Base-by-base conservation (phyloP, 2,113 vertebrate species). In the Pollimyrus isidori region DNA sequence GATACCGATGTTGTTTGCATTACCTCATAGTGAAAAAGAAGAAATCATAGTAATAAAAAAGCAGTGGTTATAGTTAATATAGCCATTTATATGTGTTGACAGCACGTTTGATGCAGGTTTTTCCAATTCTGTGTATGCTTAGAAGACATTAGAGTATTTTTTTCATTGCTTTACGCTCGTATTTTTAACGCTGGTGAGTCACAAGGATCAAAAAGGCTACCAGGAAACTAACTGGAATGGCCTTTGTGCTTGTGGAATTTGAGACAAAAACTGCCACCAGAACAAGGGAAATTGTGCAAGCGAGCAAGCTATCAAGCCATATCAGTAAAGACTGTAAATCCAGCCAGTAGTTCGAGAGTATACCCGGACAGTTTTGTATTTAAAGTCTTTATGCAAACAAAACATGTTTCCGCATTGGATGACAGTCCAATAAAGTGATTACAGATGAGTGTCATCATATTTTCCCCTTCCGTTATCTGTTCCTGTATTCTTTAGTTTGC, bases 191-290 rank as follows among this genome's bases (percentile, higher is more conserved):
- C 39, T 48, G 42, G 56, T 89, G 82, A 58, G 19, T 84, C 85
- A 46, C 46, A 65, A 4, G 42, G 17, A 76, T 48, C 23, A 21
- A 30, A 45, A 62, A 26, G 49, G 6, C 62, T 30, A 65, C 56
- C 58, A 88, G 58, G 45, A 73, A 80, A 52, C 69, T 82, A 73
- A 53, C 15, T 48, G 26, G 30, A 52, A 26, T 35, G 35, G 7
- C 88, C 48, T 88, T 88, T 80, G 88, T 88, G 26, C 48, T 9
- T 23, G 88, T 42, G 48, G 26, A 88, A 88, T 88, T 50, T 53
- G 88, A 88, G 49, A 82, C 69, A 52, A 21, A 76, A 88, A 73
- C 65, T 88, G 88, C 88, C 88, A 88, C 45, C 88, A 53, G 19
- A 21, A 17, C 88, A 82, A 48, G 49, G 30, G 10, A 48, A 88